Evolutionary conservation across 1,140 invertebrate genomes (phyloP).

Genomic region (Frieseomelitta varia): DNA sequence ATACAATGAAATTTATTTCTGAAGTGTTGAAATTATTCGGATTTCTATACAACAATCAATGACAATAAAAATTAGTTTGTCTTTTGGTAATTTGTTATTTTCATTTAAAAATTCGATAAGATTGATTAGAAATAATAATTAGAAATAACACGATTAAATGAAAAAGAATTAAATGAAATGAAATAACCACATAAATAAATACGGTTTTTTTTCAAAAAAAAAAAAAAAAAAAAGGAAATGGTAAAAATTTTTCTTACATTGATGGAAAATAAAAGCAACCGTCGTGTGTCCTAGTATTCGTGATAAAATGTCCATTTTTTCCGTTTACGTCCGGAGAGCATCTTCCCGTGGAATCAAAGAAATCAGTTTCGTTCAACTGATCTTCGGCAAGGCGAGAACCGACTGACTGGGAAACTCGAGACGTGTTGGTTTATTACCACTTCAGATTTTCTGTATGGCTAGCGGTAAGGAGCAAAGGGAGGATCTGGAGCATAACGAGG

Average conservation of each 20-base stretch:
- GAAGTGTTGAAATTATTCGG: background rate
- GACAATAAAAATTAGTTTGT: background rate
- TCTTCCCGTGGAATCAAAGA: background rate
- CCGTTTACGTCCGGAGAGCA: background rate
- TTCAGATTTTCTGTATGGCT: constrained; percentile 38
- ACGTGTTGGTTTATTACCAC: constrained; percentile 45
- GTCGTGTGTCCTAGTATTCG: background rate
- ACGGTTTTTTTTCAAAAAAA: too few species aligned
- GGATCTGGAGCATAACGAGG: constrained; percentile 49
- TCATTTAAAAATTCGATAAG: too few species aligned
- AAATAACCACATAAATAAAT: too few species aligned
- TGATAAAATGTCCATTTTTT: constrained; percentile 26
- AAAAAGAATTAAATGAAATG: too few species aligned
- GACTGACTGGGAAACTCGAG: constrained; percentile 35
- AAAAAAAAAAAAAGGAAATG: too few species aligned
- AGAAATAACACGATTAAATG: too few species aligned
- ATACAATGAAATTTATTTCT: background rate
- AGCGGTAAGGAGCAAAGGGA: constrained; percentile 12
- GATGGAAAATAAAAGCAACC: background rate
- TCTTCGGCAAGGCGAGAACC: constrained; percentile 36
- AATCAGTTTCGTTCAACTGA: constrained; percentile 5
- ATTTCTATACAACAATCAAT: background rate
- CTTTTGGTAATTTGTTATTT: too few species aligned
- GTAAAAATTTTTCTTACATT: background rate
- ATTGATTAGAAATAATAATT: too few species aligned